These are phyloP conservation scores for Ageneiosus marmoratus DNA, from an alignment of 2,113 vertebrate species.

Conservation along the genomic window DNA sequence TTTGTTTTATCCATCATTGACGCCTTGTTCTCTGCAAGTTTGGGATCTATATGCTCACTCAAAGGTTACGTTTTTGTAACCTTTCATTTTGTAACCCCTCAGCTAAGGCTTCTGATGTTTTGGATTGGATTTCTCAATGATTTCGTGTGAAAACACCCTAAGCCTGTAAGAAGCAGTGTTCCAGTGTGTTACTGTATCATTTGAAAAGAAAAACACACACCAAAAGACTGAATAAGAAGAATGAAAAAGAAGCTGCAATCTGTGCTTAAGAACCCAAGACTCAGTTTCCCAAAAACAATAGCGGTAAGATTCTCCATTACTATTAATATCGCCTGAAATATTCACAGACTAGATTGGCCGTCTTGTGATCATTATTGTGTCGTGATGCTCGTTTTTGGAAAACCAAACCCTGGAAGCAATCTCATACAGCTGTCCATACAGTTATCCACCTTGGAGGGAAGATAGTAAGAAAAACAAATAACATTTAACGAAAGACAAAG, in stretches of 20 bases:
- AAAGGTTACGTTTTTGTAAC: too few species aligned
- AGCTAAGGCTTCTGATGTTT: too few species aligned
- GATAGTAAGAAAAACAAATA: background rate
- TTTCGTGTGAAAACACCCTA: background rate
- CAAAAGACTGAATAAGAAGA: background rate
- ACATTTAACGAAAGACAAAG: background rate
- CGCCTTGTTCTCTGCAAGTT: background rate
- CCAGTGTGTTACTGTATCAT: background rate
- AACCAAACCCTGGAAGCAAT: background rate
- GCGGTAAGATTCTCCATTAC: background rate
- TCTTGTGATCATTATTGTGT: background rate
- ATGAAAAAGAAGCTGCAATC: background rate
- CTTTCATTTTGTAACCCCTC: too few species aligned
- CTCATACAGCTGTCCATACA: background rate
- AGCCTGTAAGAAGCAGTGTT: background rate
- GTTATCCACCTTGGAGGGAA: background rate
- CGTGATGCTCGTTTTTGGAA: background rate
- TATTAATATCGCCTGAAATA: background rate
- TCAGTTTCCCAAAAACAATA: slow-evolving; percentile 11
- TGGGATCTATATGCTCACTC: background rate
- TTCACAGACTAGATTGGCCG: background rate
- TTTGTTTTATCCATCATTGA: background rate
- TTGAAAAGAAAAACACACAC: background rate
- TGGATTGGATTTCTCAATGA: too few species aligned
- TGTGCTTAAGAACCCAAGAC: background rate